Evolutionary conservation across 2,888 invertebrate species (phyloP), one percentile per base, ranked within the genome.

Genomic region (Epistrophe grossulariae): DNA sequence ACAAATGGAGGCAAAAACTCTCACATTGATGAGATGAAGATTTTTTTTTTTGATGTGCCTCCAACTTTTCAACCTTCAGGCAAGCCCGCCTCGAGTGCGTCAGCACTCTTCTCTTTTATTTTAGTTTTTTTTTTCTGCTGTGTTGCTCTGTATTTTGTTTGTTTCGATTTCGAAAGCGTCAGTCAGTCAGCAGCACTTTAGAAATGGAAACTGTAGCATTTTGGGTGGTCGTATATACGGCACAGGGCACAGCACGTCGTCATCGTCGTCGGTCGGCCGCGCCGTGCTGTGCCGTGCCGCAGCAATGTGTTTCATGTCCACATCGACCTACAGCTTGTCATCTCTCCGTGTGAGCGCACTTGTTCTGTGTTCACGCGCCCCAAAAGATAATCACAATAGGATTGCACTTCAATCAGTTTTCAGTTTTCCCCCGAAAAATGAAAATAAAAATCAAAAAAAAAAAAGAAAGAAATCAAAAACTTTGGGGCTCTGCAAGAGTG

Each of bases 291-390:
- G n/a, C n/a, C n/a, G n/a, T 2, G 52, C 35, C n/a, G 17, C 55
- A 40, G 73, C 74, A 68, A 79, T 84, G 66, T 83, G 76, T 83
- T 71, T 83, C 82, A 40, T 76, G 66, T 87, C 87, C 83, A 87
- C 79, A 55, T 87, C 87, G 87, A 87, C 79, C 83, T 87, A 79
- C 87, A 74, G 76, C 87, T 55, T 87, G 87, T 87, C 87, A 87
- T 83, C 60, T 83, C 60, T 70, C 55, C 40, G 70, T 55, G 55
- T 43, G 82, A 35, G 71, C 79, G 79, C 76, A 87, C 83, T 87
- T 83, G 87, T 72, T 79, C 79, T 79, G 55, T 79, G 70, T 85
- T 70, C 70, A 40, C 55, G 70, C 70, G 57, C 73, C 78, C 71
- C 70, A 79, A 78, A 85, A 64, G 70, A 82, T 82, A 82, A 81